phyloP scores from a whole-genome alignment of 2,113 vertebrate genomes.

The Sakesphorus luctuosus region DNA sequence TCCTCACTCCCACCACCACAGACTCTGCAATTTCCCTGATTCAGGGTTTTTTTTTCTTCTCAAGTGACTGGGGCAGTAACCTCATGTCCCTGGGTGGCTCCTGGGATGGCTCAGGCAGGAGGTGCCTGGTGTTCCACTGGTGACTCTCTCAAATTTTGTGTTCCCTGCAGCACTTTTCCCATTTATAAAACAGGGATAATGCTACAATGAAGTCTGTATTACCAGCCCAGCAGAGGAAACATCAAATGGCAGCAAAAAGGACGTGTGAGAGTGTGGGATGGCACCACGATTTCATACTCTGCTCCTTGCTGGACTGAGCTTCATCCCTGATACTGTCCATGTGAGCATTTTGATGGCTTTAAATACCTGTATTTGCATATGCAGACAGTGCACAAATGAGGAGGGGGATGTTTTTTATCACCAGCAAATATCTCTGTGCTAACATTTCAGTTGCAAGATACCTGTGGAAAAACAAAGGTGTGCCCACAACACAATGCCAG shows the following conservation, averaged over 20 bases:
- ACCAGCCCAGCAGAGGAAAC: neutral
- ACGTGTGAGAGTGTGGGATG: accelerated
- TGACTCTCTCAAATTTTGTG: neutral
- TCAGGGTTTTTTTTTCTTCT: neutral
- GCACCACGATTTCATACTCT: neutral
- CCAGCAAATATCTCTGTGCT: neutral
- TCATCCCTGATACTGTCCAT: neutral
- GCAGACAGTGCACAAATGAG: neutral
- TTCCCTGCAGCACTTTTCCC: neutral
- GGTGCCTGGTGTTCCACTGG: neutral
- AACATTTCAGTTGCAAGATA: neutral
- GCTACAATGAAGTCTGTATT: neutral
- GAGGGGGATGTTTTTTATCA: neutral
- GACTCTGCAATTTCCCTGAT: neutral
- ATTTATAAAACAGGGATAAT: neutral
- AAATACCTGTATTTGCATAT: neutral
- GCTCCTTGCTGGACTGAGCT: neutral
- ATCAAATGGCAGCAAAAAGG: neutral
- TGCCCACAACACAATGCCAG: neutral
- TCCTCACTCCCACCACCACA: neutral
- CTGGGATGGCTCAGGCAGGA: neutral
- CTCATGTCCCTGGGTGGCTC: neutral
- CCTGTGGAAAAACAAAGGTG: neutral
- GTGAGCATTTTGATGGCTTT: neutral
- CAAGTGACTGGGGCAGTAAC: neutral